phyloP scores from a whole-genome alignment of 2,888 invertebrate genomes.

The Blastobasis lacticolella region DNA sequence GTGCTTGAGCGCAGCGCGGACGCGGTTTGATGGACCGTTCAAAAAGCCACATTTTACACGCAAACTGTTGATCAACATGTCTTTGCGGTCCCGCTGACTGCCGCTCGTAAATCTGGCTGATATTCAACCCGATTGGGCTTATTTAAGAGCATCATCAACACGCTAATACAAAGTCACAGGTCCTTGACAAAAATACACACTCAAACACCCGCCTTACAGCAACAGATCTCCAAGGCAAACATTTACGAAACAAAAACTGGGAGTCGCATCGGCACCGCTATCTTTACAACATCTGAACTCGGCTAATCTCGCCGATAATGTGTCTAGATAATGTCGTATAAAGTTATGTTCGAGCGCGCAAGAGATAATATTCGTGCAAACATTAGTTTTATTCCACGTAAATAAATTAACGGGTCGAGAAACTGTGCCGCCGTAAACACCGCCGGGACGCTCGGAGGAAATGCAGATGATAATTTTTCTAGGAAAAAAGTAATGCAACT shows the following conservation, averaged over 20 bases:
- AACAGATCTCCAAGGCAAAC: slow-evolving; percentile 31
- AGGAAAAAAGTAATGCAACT: no score
- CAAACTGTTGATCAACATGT: slow-evolving; percentile 1
- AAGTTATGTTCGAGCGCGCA: no score
- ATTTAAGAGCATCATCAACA: no score
- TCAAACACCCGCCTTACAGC: slow-evolving; percentile 6
- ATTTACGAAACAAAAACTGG: slow-evolving; percentile 40
- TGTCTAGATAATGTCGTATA: no score
- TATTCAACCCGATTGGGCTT: no score
- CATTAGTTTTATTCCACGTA: slow-evolving; percentile 26
- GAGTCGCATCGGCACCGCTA: slow-evolving; percentile 25
- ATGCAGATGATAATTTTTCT: no score
- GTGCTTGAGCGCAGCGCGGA: slow-evolving; percentile 43
- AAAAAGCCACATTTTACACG: slow-evolving; percentile 13
- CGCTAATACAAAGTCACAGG: no score
- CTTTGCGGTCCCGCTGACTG: no score
- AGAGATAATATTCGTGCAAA: slow-evolving; percentile 32
- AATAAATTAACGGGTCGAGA: slow-evolving; percentile 26
- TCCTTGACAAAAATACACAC: no score
- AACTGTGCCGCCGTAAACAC: slow-evolving; percentile 13
- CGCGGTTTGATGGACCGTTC: slow-evolving; percentile 14
- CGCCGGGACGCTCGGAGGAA: not conserved
- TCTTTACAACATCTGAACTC: slow-evolving; percentile 36
- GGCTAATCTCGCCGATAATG: slow-evolving; percentile 27
- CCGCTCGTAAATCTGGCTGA: no score